Conservation (phyloP, 2,113 vertebrate genomes). For the Oryzias curvinotus region DNA sequence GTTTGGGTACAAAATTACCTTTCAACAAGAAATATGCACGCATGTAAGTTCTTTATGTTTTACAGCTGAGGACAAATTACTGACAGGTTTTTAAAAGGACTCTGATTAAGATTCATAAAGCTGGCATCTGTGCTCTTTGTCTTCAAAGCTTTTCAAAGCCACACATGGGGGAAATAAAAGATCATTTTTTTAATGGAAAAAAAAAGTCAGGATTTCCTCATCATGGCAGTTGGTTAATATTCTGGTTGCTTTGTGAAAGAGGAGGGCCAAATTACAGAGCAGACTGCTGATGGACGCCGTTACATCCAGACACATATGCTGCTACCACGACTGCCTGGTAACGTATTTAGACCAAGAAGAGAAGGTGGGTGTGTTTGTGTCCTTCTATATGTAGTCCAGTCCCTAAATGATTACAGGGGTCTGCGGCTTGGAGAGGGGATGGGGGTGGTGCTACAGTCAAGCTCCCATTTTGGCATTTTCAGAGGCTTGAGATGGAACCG, state of each 20-base stretch:
- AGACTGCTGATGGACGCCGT: constrained; percentile 55
- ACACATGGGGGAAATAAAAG: constrained; percentile 29
- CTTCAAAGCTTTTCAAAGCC: constrained; percentile 50
- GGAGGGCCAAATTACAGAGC: constrained; percentile 71
- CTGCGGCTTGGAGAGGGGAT: constrained; percentile 11
- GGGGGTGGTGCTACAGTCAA: constrained; percentile 28
- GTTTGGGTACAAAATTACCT: constrained; percentile 19
- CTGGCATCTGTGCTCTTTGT: constrained; percentile 35
- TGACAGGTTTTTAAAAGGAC: constrained; percentile 42
- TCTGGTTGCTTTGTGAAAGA: constrained; percentile 57
- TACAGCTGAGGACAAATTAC: constrained; percentile 53
- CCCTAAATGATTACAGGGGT: constrained; percentile 60
- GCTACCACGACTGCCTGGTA: constrained; percentile 51
- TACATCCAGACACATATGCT: constrained; percentile 60
- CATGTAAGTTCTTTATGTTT: constrained; percentile 2
- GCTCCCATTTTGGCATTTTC: constrained; percentile 38
- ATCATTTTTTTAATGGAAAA: constrained; percentile 34
- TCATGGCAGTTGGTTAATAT: constrained; percentile 69
- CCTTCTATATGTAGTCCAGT: constrained; percentile 23
- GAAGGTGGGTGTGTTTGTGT: constrained; percentile 60
- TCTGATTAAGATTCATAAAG: constrained; percentile 59
- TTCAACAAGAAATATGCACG: constrained; percentile 3
- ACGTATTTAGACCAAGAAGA: constrained; percentile 52
- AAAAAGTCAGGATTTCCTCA: constrained; percentile 48
- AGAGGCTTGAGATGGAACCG: constrained; percentile 37